These are phyloP conservation scores for Drosophila pandora DNA, from an alignment of 1,140 invertebrate species.

Conservation along the genomic window DNA sequence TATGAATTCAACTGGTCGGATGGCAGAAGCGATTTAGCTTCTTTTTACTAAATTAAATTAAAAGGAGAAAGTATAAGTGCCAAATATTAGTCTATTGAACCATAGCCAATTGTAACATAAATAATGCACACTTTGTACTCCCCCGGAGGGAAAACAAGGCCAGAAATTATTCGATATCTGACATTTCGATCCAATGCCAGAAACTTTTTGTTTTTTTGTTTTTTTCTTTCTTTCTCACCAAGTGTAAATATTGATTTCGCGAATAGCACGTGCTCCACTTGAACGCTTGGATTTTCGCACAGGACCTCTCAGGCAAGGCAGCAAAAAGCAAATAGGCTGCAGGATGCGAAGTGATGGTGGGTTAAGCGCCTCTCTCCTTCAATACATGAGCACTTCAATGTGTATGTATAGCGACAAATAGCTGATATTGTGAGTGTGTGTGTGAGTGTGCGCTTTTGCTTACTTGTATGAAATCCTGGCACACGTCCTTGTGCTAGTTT, in stretches of 20 bases:
- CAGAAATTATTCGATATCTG: conserved; percentile 10
- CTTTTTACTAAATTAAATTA: conserved; percentile 16
- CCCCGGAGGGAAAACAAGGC: neutral
- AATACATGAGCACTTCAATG: neutral
- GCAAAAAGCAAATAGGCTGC: conserved; percentile 16
- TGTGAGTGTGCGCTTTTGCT: conserved; percentile 8
- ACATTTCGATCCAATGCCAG: conserved; percentile 19
- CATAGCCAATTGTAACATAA: neutral
- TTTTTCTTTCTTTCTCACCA: conserved; percentile 25
- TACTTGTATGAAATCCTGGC: conserved; percentile 21
- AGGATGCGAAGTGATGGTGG: conserved; percentile 34
- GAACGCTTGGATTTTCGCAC: conserved; percentile 64
- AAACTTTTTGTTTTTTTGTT: conserved; percentile 39
- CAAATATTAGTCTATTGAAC: neutral
- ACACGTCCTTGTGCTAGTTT: conserved; percentile 79
- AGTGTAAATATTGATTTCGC: conserved; percentile 76
- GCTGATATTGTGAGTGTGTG: neutral
- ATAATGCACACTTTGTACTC: neutral
- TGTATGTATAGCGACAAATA: neutral
- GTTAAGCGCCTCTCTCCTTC: conserved; percentile 32
- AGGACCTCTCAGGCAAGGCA: conserved; percentile 8
- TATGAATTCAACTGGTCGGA: conserved; percentile 20
- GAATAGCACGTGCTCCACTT: conserved; percentile 72
- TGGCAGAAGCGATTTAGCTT: conserved; percentile 4
- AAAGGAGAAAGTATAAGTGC: neutral